Base-by-base conservation (phyloP, 2,113 vertebrate species). In the Catharus minimus region DNA sequence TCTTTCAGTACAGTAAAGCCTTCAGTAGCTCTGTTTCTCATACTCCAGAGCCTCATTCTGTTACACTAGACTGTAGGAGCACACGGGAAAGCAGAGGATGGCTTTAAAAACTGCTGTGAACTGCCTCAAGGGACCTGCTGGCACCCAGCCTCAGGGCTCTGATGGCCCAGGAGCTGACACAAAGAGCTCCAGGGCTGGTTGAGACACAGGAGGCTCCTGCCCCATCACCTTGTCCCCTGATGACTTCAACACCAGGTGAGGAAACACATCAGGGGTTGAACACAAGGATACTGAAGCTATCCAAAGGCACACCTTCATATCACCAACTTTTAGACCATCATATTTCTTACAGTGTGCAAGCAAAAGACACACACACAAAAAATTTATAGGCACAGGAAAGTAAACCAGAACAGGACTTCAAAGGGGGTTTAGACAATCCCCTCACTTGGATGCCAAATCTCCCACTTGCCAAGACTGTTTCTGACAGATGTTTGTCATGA, bases 351-450 rank as follows among this genome's bases (percentile, higher is more conserved):
- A 75, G 21, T 19, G 21, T 73, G n/a, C 23, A 72, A 90, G 69
- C 17, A 88, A 84, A 72, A 78, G 15, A 65, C 18, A 68, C 6
- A 14, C 46, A 84, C 24, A 64, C 78, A 82, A 38, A 93, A 94
- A 88, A 93, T 73, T 73, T 90, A 89, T 46, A 79, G 66, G 46
- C 90, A 73, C 11, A 18, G 82, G 64, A 88, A 94, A 85, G 19
- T 58, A 88, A 95, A 93, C 15, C 1, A 1, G 64, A 87, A 89
- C 14, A 33, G 33, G 33, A 85, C 88, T 95, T 94, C 91, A 94
- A 80, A 91, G 39, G 16, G 13, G 0, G 0, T 66, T 93, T 80
- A 73, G 71, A 73, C 57, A 94, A 88, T 66, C 58, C 33, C 27
- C 62, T 69, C 36, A 5, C 38, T 79, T 44, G 41, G 33, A 82